phyloP scores from a whole-genome alignment of 1,140 invertebrate species.

The Condylostylus longicornis region DNA sequence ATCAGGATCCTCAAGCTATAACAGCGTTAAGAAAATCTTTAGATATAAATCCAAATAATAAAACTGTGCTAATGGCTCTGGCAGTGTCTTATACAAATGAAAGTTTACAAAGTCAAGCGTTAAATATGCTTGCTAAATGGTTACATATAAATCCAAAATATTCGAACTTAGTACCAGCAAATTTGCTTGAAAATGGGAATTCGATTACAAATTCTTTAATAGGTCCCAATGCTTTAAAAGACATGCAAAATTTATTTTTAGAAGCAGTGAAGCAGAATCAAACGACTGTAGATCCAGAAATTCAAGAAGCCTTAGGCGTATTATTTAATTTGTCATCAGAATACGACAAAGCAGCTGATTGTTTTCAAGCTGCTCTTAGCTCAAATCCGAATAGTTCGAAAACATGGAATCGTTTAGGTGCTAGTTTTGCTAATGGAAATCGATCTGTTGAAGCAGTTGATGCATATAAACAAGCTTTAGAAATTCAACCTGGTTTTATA shows the following conservation, averaged over 20 bases:
- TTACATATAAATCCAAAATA: slow-evolving; percentile 75
- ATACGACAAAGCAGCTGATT: slow-evolving; percentile 93
- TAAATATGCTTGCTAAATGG: slow-evolving; percentile 62
- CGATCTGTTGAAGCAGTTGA: slow-evolving; percentile 89
- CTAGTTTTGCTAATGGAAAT: slow-evolving; percentile 90
- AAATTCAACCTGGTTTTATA: slow-evolving; percentile 88
- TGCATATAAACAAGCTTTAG: slow-evolving; percentile 83
- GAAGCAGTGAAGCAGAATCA: slow-evolving; percentile 70
- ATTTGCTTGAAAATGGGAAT: slow-evolving; percentile 25
- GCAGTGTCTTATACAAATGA: slow-evolving; percentile 96
- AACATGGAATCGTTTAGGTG: slow-evolving; percentile 94
- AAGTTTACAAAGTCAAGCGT: slow-evolving; percentile 60
- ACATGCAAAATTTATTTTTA: slow-evolving; percentile 69
- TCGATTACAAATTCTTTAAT: slow-evolving; percentile 21
- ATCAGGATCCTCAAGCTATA: slow-evolving; percentile 72
- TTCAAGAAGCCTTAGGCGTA: slow-evolving; percentile 90
- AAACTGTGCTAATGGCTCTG: slow-evolving; percentile 72
- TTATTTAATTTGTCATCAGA: slow-evolving; percentile 89
- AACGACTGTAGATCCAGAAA: slow-evolving; percentile 71
- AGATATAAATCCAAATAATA: slow-evolving; percentile 64
- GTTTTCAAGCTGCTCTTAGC: slow-evolving; percentile 78
- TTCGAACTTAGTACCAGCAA: slow-evolving; percentile 45
- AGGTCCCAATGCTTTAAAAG: slow-evolving; percentile 29
- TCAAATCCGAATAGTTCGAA: slow-evolving; percentile 74
- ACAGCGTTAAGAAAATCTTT: slow-evolving; percentile 76